Base-by-base conservation (phyloP, 2,888 invertebrate genomes). In the Amphimallon solstitiale region DNA sequence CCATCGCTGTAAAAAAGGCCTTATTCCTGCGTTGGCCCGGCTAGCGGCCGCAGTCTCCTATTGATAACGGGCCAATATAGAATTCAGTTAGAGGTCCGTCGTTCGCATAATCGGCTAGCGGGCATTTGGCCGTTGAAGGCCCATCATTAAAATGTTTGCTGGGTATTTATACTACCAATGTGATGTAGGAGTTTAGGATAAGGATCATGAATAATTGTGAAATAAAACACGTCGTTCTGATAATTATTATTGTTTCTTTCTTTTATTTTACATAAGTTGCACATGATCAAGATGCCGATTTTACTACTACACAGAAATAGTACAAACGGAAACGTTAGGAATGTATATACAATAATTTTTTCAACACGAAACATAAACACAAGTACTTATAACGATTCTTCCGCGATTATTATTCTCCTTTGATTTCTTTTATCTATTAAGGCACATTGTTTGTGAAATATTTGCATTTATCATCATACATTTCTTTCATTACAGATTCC, bases 241-340 rank as follows among this genome's bases (percentile, higher is more conserved):
- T 59, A 45, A 54, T 59, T 59, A 43, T 59, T 59, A 17, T 56
- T 56, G 40, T 37, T 43, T 43, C 23, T 40, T 56, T 59, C n/a
- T n/a, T n/a, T n/a, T n/a, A n/a, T 21, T 43, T 59, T 59, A 59
- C 56, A 59, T 59, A 43, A 59, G 43, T 59, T 59, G 43, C 56
- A 59, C 15, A 59, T 59, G 40, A 40, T 59, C 56, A 59, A 59
- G 56, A 59, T 59, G 56, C 56, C 56, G 29, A 59, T 59, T 29
- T 23, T 23, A n/a, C n/a, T 29, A 46, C 46, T 46, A 46, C 46
- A 46, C 19, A 46, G 4, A 46, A 15, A 43, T 46, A 46, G 17
- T 35, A 52, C 15, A 12, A 52, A 35, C 12, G 35, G 29, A 51
- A 19, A 21, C n/a, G 15, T 9, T 7, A 29, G 52, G 52, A 52